These are phyloP conservation scores for Eledona agricola DNA, from an alignment of 2,888 invertebrate species.

Conservation along the genomic window DNA sequence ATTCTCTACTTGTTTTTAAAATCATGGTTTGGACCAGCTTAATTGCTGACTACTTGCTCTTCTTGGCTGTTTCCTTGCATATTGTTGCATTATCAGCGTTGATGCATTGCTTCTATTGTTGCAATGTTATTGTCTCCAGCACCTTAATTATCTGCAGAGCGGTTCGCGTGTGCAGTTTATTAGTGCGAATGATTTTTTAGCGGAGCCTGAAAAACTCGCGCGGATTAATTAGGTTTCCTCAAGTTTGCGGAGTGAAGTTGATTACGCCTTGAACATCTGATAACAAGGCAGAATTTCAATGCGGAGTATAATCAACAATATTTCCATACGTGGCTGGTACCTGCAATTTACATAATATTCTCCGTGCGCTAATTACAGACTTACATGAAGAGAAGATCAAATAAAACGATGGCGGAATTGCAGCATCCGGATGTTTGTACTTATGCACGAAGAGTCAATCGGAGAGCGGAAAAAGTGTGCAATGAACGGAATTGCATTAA, in stretches of 20 bases:
- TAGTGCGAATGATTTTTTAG: not conserved
- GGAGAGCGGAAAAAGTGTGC: not conserved
- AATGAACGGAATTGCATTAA: constrained; percentile 37
- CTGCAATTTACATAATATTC: constrained; percentile 36
- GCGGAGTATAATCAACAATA: constrained; percentile 34
- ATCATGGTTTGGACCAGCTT: too few relatives aligned
- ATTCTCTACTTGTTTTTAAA: too few relatives aligned
- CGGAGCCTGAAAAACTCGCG: not conserved
- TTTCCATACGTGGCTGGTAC: constrained; percentile 34
- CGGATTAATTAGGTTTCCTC: constrained; percentile 7
- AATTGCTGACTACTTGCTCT: too few relatives aligned
- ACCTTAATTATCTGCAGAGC: too few relatives aligned
- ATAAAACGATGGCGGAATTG: constrained; percentile 34
- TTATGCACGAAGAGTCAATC: constrained; percentile 13
- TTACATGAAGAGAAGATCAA: constrained; percentile 2
- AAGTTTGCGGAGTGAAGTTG: constrained; percentile 13
- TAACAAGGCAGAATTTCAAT: constrained; percentile 30
- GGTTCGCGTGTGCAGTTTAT: too few relatives aligned
- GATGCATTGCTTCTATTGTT: too few relatives aligned
- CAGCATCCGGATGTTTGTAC: constrained; percentile 36
- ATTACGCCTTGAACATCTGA: constrained; percentile 31
- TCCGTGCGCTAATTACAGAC: constrained; percentile 26
- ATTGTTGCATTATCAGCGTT: too few relatives aligned
- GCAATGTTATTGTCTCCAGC: too few relatives aligned
- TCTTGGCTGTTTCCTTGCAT: too few relatives aligned